Evolutionary conservation across 2,113 vertebrate species (phyloP).

Genomic region (Phocoena sinus): DNA sequence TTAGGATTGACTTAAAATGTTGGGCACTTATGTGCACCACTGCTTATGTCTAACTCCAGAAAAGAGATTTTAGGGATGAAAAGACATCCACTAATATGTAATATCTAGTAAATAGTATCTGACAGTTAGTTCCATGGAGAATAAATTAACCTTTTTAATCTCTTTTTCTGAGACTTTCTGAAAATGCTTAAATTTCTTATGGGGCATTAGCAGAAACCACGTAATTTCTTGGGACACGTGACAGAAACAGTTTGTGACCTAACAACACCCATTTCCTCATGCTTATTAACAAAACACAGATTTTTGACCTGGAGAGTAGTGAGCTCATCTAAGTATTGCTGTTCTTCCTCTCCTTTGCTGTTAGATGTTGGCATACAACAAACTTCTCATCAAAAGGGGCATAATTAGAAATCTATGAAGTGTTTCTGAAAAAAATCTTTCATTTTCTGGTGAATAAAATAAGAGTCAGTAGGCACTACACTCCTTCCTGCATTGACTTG

Average conservation of each 20-base stretch:
- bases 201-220: neutral
- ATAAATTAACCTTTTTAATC: neutral
- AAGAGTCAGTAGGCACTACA: neutral
- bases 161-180: neutral
- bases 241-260: neutral
- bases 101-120: neutral
- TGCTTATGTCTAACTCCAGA: neutral
- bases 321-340: neutral
- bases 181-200: neutral
- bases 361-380: neutral
- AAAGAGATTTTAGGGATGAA: neutral
- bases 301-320: neutral
- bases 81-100: neutral
- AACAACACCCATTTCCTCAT: neutral
- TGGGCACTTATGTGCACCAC: neutral
- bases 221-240: neutral
- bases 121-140: neutral
- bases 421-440: neutral
- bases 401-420: neutral
- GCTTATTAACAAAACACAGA: neutral
- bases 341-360: neutral
- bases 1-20: neutral
- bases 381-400: neutral
- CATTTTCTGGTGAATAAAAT: neutral
- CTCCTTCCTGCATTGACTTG: neutral